Conservation (phyloP, 2,113 vertebrate species). For the Myrmecobius fasciatus region DNA sequence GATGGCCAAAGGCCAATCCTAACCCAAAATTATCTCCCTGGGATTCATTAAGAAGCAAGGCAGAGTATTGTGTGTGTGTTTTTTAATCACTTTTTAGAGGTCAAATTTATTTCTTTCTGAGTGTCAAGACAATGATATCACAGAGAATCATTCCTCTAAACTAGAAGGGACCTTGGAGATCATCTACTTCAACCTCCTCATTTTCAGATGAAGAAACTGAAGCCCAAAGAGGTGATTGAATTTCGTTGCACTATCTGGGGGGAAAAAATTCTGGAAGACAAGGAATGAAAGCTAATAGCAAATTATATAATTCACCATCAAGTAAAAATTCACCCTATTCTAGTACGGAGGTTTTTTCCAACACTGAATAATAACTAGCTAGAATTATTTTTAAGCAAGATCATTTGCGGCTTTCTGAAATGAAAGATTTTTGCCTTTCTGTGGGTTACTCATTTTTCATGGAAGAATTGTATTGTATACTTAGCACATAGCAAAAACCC, state of each 20-base stretch:
- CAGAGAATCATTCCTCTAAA: not conserved
- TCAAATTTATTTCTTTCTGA: not conserved
- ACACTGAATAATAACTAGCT: not conserved
- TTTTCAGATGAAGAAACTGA: not conserved
- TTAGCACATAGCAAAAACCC: not conserved
- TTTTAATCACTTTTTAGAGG: not conserved
- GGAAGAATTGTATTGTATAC: not conserved
- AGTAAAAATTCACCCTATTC: not conserved
- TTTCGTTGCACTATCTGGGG: not conserved
- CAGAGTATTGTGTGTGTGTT: not conserved
- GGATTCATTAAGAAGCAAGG: conserved; percentile 3
- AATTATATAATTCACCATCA: not conserved
- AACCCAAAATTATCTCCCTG: not conserved
- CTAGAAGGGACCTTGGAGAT: not conserved
- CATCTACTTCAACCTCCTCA: not conserved
- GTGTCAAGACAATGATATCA: not conserved
- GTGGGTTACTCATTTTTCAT: not conserved
- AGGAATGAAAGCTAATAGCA: not conserved
- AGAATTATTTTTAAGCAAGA: not conserved
- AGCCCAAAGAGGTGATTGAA: not conserved
- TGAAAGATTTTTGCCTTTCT: not conserved
- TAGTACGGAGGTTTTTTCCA: not conserved
- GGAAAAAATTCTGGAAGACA: not conserved
- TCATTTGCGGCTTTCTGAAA: not conserved
- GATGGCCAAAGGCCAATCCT: not conserved